phyloP scores from a whole-genome alignment of 2,113 vertebrate genomes.

The Lampris megalopsis region DNA sequence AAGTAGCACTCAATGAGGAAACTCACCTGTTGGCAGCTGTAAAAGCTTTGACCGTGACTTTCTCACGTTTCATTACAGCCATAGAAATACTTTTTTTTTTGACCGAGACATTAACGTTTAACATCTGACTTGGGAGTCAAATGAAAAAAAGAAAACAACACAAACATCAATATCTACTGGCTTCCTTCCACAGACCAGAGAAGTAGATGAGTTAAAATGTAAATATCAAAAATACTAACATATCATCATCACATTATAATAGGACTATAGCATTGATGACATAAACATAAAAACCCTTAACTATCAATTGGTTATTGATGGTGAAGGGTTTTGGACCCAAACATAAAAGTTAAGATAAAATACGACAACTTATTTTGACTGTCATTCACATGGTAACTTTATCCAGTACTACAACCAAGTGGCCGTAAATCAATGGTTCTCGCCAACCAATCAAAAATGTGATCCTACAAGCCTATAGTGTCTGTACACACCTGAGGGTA shows the following conservation, averaged over 20 bases:
- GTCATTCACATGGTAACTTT: neutral
- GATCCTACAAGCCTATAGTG: neutral
- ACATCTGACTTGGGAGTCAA: too few species aligned
- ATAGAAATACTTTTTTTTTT: neutral
- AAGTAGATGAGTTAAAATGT: too few species aligned
- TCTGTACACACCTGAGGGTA: constrained; percentile 6
- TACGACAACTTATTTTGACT: neutral
- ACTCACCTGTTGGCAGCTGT: constrained; percentile 42
- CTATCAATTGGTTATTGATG: too few species aligned
- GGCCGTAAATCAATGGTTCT: neutral
- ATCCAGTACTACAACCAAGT: neutral
- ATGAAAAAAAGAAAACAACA: too few species aligned
- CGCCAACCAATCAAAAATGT: neutral
- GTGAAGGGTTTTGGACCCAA: too few species aligned
- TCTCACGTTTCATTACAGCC: constrained; percentile 8
- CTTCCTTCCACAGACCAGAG: too few species aligned
- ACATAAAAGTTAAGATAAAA: too few species aligned
- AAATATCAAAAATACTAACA: too few species aligned
- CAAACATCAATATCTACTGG: too few species aligned
- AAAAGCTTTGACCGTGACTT: constrained; percentile 43
- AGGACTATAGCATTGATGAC: too few species aligned
- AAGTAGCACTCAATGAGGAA: constrained; percentile 34
- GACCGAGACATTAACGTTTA: neutral
- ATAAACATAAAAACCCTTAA: too few species aligned
- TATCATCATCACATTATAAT: too few species aligned